These are phyloP conservation scores for Dasyornis broadbenti DNA, from an alignment of 2,113 vertebrate species.

Conservation along the genomic window DNA sequence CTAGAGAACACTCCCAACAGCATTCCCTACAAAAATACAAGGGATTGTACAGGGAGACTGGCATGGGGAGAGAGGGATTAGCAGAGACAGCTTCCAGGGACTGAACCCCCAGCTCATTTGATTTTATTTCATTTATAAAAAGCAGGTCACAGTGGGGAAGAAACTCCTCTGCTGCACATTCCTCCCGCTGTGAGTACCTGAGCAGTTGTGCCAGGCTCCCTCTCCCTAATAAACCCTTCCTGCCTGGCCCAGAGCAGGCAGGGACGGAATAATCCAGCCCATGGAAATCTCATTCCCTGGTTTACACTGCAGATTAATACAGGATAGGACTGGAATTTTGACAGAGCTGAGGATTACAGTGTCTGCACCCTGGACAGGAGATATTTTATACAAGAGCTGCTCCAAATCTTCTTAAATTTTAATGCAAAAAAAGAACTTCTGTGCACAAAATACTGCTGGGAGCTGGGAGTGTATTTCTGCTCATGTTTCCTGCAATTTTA, in stretches of 20 bases:
- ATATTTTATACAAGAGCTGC: neutral
- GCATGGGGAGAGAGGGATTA: neutral
- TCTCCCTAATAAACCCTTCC: neutral
- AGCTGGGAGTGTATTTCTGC: neutral
- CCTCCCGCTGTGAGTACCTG: neutral
- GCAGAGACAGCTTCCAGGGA: neutral
- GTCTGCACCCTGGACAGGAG: neutral
- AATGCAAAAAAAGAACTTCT: neutral
- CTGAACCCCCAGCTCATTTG: neutral
- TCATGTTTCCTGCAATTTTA: neutral
- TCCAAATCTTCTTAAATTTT: neutral
- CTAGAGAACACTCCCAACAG: neutral
- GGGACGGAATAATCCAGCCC: neutral
- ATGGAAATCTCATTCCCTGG: neutral
- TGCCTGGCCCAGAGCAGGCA: neutral
- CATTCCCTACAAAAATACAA: accelerated
- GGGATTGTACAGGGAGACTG: neutral
- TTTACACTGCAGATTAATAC: neutral
- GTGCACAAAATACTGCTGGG: neutral
- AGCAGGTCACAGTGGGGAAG: accelerated
- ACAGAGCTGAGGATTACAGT: neutral
- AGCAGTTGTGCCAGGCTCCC: too few species aligned
- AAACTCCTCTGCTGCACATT: neutral
- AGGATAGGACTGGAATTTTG: neutral
- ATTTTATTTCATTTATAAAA: neutral